These are phyloP conservation scores for Calephelis nemesis DNA, from an alignment of 1,140 invertebrate genomes.

Conservation along the genomic window DNA sequence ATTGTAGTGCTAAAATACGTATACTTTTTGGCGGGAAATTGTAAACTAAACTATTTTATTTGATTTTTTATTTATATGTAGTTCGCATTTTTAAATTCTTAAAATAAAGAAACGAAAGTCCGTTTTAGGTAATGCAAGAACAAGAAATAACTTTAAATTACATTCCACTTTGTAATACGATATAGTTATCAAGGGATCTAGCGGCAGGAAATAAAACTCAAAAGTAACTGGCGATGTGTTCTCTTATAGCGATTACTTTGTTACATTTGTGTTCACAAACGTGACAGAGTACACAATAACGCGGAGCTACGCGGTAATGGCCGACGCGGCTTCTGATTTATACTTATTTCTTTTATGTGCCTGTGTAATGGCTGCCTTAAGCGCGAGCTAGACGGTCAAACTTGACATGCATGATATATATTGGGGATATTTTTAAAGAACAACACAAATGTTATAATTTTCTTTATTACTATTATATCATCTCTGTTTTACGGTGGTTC, in stretches of 20 bases:
- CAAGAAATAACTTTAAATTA: neutral
- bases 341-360: slow-evolving; percentile 73
- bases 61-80: too few relatives aligned
- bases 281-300: slow-evolving; percentile 69
- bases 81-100: too few relatives aligned
- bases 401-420: slow-evolving; percentile 12
- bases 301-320: slow-evolving; percentile 58
- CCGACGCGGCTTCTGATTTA: slow-evolving; percentile 66
- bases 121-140: too few relatives aligned
- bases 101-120: too few relatives aligned
- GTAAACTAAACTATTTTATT: too few relatives aligned
- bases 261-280: slow-evolving; percentile 62
- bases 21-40: too few relatives aligned
- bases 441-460: too few relatives aligned
- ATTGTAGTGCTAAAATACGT: too few relatives aligned
- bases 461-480: too few relatives aligned
- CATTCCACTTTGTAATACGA: slow-evolving; percentile 8
- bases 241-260: slow-evolving; percentile 60
- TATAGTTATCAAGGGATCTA: neutral
- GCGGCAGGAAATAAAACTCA: slow-evolving; percentile 5
- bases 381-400: slow-evolving; percentile 48
- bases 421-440: too few relatives aligned
- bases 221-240: slow-evolving; percentile 12
- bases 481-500: too few relatives aligned
- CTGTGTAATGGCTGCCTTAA: slow-evolving; percentile 62